These are phyloP conservation scores for Rhagologus leucostigma DNA, from an alignment of 2,113 vertebrate species.

Conservation along the genomic window DNA sequence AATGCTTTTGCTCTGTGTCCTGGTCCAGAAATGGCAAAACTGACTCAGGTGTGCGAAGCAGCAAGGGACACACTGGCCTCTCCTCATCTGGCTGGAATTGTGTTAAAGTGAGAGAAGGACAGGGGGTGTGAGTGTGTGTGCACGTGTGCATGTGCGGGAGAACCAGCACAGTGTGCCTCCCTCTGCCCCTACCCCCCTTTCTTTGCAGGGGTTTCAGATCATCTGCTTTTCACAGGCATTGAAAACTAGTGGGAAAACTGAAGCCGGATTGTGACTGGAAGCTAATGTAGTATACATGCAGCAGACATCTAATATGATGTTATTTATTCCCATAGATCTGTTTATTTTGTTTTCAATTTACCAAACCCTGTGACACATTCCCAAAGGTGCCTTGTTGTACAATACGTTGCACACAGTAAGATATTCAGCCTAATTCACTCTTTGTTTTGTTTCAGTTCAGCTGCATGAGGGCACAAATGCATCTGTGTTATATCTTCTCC, in stretches of 20 bases:
- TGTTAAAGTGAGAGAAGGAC: background rate
- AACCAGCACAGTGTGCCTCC: fast-evolving
- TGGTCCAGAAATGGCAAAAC: background rate
- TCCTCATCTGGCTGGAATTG: background rate
- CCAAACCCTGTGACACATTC: constrained; percentile 71
- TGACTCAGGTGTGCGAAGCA: background rate
- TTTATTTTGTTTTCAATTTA: constrained; percentile 76
- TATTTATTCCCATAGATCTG: constrained; percentile 76
- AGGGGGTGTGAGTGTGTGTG: background rate
- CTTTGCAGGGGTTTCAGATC: background rate
- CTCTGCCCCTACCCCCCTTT: background rate
- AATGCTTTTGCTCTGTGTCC: fast-evolving
- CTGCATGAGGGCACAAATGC: constrained; percentile 66
- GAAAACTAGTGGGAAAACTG: constrained; percentile 40
- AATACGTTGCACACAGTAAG: constrained; percentile 65
- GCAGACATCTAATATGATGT: constrained; percentile 69
- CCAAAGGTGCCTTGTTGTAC: constrained; percentile 72
- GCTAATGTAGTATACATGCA: constrained; percentile 57
- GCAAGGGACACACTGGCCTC: background rate
- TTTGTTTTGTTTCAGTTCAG: constrained; percentile 73
- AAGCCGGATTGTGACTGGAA: constrained; percentile 32
- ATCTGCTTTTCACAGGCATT: background rate
- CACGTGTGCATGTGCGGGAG: fast-evolving
- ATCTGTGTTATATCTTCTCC: constrained; percentile 69
- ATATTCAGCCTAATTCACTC: constrained; percentile 74